These are phyloP conservation scores for Cyphomyrus plagiostoma DNA, from an alignment of 2,113 vertebrate species.

Conservation along the genomic window DNA sequence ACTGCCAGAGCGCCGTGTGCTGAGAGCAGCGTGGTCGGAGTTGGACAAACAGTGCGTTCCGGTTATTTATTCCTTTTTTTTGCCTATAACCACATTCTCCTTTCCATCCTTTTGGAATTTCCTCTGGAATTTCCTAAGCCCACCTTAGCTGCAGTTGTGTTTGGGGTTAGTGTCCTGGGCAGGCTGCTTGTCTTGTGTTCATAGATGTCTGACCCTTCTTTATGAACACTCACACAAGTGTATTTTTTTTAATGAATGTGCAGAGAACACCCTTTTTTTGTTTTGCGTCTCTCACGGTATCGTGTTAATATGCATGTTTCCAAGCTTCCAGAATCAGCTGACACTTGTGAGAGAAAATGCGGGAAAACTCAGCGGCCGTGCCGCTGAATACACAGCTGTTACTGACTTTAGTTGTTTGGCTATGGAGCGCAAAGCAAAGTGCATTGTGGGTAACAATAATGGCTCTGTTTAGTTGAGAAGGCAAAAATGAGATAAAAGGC, in stretches of 20 bases:
- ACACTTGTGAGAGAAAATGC: neutral
- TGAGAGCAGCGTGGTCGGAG: neutral
- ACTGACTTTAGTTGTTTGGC: neutral
- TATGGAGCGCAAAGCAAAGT: neutral
- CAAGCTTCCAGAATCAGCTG: neutral
- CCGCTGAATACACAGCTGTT: neutral
- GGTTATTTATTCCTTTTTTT: neutral
- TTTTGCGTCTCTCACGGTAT: neutral
- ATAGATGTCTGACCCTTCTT: neutral
- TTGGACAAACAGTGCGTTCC: neutral
- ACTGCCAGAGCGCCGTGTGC: neutral
- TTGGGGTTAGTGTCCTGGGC: neutral
- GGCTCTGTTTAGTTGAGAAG: neutral
- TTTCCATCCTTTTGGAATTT: neutral
- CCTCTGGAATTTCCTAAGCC: neutral
- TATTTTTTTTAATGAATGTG: neutral
- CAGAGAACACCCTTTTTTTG: neutral
- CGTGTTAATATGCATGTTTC: neutral
- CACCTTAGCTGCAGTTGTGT: neutral
- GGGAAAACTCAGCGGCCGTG: neutral
- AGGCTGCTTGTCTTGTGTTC: neutral
- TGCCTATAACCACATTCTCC: neutral
- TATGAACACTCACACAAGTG: neutral
- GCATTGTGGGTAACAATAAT: neutral
- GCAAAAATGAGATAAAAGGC: neutral